A percentile compares a stretch with the other conserved stretches of the same genome.
phyloP scores from a whole-genome alignment of 2,797 vertebrate species.

The Urosaurus nigricauda region DNA sequence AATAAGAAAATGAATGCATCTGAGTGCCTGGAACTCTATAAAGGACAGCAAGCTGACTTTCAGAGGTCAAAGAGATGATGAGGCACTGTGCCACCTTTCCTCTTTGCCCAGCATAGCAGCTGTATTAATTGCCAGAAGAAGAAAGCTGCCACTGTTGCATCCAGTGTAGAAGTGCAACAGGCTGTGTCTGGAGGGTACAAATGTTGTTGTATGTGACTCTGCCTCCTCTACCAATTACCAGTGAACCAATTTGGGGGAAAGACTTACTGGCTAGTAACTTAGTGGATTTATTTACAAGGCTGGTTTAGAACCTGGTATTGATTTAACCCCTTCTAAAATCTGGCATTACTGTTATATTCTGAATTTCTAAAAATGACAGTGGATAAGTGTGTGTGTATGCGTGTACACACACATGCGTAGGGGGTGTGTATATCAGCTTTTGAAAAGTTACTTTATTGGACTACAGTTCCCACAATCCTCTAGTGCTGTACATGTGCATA shows the following conservation, averaged over 20 bases:
- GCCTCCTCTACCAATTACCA: background rate
- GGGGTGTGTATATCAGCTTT: background rate
- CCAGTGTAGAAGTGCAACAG: too few species aligned
- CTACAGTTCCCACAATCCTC: too few species aligned
- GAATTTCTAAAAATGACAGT: slow-evolving; percentile 31
- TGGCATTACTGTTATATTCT: background rate
- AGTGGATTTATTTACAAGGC: background rate
- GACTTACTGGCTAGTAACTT: background rate
- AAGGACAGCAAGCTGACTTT: background rate
- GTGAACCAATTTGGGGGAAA: background rate
- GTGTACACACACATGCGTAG: too few species aligned
- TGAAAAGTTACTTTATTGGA: too few species aligned
- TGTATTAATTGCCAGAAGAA: background rate
- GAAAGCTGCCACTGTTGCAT: background rate
- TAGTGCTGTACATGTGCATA: background rate
- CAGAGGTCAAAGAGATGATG: background rate
- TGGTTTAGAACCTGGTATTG: background rate
- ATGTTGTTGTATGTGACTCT: too few species aligned
- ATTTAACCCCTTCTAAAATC: background rate
- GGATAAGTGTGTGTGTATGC: background rate
- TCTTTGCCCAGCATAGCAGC: background rate
- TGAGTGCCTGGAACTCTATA: background rate
- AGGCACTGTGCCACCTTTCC: background rate
- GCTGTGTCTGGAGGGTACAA: background rate
- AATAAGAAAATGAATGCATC: background rate